Evolutionary conservation across 1,140 invertebrate genomes (phyloP).

Genomic region (Maconellicoccus hirsutus): DNA sequence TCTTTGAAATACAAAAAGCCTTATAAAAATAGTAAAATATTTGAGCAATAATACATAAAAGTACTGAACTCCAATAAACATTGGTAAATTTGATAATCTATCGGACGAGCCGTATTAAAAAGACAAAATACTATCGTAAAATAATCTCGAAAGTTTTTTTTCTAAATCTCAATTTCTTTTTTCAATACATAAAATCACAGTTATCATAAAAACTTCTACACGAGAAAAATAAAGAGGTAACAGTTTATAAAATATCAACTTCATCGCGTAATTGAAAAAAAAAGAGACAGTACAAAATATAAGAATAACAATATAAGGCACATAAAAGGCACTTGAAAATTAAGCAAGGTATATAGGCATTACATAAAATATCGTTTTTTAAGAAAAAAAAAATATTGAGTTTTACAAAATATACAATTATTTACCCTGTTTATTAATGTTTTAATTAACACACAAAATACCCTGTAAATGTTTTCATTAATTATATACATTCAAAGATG

Average conservation of each 20-base stretch:
- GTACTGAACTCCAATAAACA: not conserved
- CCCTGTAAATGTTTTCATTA: not conserved
- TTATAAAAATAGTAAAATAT: not conserved
- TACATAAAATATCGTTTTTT: not conserved
- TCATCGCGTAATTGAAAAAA: not conserved
- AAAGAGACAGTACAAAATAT: not conserved
- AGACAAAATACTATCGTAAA: not conserved
- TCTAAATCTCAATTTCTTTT: no score
- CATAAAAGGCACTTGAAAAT: slow-evolving; percentile 12
- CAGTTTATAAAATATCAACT: no score
- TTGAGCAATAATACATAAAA: not conserved
- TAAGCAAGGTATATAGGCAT: not conserved
- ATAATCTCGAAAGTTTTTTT: no score
- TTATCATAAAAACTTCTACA: not conserved
- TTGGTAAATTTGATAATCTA: slow-evolving; percentile 3
- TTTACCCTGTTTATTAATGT: slow-evolving; percentile 14
- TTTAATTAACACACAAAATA: not conserved
- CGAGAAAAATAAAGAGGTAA: not conserved
- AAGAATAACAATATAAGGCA: not conserved
- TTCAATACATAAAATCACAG: not conserved
- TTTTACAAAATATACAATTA: not conserved
- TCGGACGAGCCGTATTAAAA: not conserved
- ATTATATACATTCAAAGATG: not conserved
- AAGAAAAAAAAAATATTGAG: not conserved
- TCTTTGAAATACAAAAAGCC: not conserved